phyloP scores from a whole-genome alignment of 2,797 vertebrate genomes.

The Pangasius macronema region DNA sequence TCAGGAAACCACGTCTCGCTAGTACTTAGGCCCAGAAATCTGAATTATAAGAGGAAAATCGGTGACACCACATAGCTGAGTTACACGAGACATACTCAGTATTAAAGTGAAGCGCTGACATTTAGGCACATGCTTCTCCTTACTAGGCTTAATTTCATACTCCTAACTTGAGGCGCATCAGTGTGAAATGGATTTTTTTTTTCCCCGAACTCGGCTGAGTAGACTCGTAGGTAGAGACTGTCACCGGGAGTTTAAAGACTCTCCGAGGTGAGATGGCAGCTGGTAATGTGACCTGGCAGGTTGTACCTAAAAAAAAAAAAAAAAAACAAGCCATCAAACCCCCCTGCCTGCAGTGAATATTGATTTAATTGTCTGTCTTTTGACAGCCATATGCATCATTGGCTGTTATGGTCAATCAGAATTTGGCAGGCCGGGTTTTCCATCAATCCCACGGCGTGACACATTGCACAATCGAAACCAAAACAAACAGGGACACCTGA shows the following conservation, averaged over 20 bases:
- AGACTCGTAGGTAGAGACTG: conserved; percentile 36
- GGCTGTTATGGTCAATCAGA: conserved; percentile 93
- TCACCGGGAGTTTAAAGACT: conserved; percentile 76
- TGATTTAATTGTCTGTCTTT: conserved; percentile 98
- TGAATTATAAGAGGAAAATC: conserved; percentile 75
- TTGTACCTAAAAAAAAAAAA: conserved; percentile 75
- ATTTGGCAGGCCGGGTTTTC: conserved; percentile 88
- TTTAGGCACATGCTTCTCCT: neutral
- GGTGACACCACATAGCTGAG: conserved; percentile 51
- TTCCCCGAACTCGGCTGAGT: conserved; percentile 23
- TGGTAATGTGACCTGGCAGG: conserved; percentile 88
- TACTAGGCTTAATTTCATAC: conserved; percentile 22
- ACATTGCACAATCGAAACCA: conserved; percentile 86
- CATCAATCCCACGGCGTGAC: conserved; percentile 89
- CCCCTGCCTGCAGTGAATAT: conserved; percentile 83
- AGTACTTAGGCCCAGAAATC: conserved; percentile 65
- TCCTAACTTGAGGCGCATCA: neutral
- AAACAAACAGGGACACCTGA: conserved; percentile 1
- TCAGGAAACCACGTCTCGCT: conserved; percentile 16
- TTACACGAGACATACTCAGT: neutral
- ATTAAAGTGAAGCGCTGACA: conserved; percentile 5
- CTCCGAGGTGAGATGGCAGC: conserved; percentile 86
- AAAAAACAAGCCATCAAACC: conserved; percentile 85
- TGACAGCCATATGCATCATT: conserved; percentile 97
- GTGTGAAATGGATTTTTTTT: conserved; percentile 23